Percentiles rank a stretch among this genome's conserved stretches.
phyloP scores from a whole-genome alignment of 2,888 invertebrate genomes.

The Vanessa cardui region DNA sequence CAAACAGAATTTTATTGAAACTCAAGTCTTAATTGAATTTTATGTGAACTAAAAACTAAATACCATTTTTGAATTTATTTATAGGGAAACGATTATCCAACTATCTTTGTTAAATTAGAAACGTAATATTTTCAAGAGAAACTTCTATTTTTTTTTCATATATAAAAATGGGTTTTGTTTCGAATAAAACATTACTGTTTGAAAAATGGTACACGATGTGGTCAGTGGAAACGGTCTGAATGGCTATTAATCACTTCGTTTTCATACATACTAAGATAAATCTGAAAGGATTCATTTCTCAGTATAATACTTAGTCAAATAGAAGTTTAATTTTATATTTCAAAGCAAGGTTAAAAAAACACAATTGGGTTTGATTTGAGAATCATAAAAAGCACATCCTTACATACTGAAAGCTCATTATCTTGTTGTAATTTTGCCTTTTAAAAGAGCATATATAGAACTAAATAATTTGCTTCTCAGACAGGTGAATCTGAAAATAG shows the following conservation, averaged over 20 bases:
- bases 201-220: constrained; percentile 29
- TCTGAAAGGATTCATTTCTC: constrained; percentile 14
- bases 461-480: constrained; percentile 49
- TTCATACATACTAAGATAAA: constrained; percentile 25
- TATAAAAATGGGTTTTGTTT: constrained; percentile 2
- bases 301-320: neutral
- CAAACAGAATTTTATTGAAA: too few species aligned
- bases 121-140: neutral
- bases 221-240: constrained; percentile 24
- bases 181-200: constrained; percentile 6
- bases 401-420: neutral
- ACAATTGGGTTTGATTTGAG: too few species aligned
- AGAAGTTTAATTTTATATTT: too few species aligned
- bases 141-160: neutral
- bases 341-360: too few species aligned
- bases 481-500: constrained; percentile 81
- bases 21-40: neutral
- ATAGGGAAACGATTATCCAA: neutral
- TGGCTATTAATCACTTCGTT: constrained; percentile 31
- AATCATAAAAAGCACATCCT: neutral
- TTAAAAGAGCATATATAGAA: too few species aligned
- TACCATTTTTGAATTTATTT: neutral
- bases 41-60: neutral
- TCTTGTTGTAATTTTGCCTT: too few species aligned
- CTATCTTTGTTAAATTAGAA: neutral